phyloP scores from a whole-genome alignment of 2,113 vertebrate species.

The Hydrolagus affinis region DNA sequence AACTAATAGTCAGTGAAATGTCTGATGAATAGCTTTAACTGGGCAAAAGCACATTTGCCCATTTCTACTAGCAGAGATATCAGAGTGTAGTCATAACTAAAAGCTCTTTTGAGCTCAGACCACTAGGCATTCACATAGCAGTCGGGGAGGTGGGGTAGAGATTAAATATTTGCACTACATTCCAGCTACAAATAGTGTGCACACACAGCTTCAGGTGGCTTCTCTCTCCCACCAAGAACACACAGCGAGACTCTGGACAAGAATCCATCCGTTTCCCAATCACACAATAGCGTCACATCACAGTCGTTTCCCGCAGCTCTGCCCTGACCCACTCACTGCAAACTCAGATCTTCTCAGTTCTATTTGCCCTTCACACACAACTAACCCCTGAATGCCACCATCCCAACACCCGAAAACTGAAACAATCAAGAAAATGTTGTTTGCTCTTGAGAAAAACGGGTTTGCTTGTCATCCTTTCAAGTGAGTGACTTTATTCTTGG shows the following conservation, averaged over 20 bases:
- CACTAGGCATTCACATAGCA: no score
- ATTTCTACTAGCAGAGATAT: neutral
- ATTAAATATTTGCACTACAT: neutral
- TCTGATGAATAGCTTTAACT: no score
- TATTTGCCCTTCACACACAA: neutral
- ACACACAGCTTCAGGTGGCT: neutral
- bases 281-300: neutral
- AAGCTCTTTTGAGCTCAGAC: neutral
- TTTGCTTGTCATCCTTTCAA: slow-evolving; percentile 14
- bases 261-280: neutral
- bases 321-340: neutral
- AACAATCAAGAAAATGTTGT: slow-evolving; percentile 10
- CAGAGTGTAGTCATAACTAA: neutral
- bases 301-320: neutral
- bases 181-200: neutral
- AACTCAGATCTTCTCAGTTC: neutral
- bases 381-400: neutral
- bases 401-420: neutral
- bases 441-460: neutral
- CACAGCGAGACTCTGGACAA: neutral
- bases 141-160: neutral
- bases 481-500: neutral
- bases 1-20: no score
- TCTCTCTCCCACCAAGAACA: neutral
- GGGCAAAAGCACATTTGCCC: no score